Conservation (phyloP, 2,797 vertebrate genomes). For the Yasuhikotakia modesta region DNA sequence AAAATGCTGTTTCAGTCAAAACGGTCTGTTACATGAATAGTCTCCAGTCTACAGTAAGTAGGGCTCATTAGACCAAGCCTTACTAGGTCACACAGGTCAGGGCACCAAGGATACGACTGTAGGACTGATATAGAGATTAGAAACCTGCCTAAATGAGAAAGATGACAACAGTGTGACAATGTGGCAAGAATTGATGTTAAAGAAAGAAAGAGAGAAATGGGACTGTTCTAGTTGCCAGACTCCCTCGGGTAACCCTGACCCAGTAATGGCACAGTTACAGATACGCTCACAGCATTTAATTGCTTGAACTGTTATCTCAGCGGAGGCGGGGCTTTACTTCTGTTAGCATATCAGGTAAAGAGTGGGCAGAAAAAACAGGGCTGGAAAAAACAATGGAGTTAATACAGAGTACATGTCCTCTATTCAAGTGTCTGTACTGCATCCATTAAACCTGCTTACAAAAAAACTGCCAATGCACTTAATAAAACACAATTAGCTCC, state of each 20-base stretch:
- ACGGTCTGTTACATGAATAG: background rate
- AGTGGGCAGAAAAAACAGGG: background rate
- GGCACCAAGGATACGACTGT: background rate
- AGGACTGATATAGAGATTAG: slow-evolving; percentile 7
- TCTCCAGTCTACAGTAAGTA: slow-evolving; percentile 6
- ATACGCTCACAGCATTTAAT: slow-evolving; percentile 47
- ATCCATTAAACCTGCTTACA: background rate
- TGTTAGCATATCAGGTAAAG: background rate
- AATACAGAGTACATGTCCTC: background rate
- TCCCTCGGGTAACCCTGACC: slow-evolving; percentile 64
- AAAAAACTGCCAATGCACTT: too few species aligned
- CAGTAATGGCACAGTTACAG: slow-evolving; percentile 53
- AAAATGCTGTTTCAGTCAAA: background rate
- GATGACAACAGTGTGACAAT: slow-evolving; percentile 34
- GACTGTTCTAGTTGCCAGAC: slow-evolving; percentile 69
- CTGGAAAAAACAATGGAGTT: background rate
- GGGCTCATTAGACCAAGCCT: slow-evolving; percentile 12
- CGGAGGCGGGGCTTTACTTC: background rate
- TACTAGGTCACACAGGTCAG: slow-evolving; percentile 12
- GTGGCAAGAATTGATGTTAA: slow-evolving; percentile 31
- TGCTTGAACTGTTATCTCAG: slow-evolving; percentile 30
- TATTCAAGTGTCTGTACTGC: background rate
- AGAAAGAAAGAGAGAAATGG: slow-evolving; percentile 64
- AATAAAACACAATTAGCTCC: too few species aligned
- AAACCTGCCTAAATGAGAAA: slow-evolving; percentile 15